A percentile compares a stretch with the other conserved stretches of the same genome.
These are phyloP conservation scores for Empidonax alnorum DNA, from an alignment of 2,113 vertebrate genomes.

Conservation along the genomic window DNA sequence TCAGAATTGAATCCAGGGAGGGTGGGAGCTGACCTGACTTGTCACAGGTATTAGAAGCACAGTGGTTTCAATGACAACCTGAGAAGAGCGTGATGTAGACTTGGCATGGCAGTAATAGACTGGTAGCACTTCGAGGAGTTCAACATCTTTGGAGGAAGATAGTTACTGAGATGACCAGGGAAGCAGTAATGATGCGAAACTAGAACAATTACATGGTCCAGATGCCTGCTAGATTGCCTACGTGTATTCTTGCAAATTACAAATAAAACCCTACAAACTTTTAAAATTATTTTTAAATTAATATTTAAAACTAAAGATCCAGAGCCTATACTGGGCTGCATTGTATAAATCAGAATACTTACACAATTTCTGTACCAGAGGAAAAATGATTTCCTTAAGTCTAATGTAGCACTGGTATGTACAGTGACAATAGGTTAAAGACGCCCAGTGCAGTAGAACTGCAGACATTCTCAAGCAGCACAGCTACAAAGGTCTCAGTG, in stretches of 20 bases:
- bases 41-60: not conserved
- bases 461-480: not conserved
- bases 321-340: not conserved
- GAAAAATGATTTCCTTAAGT: not conserved
- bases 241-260: not conserved
- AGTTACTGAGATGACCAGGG: not conserved
- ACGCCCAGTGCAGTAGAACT: not conserved
- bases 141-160: not conserved
- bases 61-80: not conserved
- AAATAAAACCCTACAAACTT: not conserved
- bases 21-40: not conserved
- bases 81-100: not conserved
- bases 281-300: not conserved
- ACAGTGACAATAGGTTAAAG: not conserved
- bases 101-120: not conserved
- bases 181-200: not conserved
- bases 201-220: not conserved
- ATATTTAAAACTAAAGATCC: not conserved
- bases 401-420: not conserved
- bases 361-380: not conserved
- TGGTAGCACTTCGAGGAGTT: not conserved
- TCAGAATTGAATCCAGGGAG: not conserved
- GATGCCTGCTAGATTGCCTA: not conserved
- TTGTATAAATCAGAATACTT: not conserved
- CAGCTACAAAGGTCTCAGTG: not conserved